Evolutionary conservation across 2,113 vertebrate genomes (phyloP).

Genomic region (Erythrolamprus reginae): DNA sequence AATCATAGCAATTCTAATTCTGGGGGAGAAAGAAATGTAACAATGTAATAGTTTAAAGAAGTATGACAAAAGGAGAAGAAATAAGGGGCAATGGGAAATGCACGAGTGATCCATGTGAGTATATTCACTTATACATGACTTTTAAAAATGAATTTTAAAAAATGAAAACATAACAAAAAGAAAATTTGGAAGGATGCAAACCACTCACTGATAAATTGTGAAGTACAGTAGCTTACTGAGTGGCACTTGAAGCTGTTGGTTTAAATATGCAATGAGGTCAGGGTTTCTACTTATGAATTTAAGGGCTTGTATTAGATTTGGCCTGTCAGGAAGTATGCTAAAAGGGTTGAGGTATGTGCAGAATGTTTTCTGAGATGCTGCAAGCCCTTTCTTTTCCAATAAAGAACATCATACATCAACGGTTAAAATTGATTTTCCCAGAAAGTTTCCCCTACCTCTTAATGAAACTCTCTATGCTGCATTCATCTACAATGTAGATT

Average conservation of each 20-base stretch:
- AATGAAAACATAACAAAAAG: neutral
- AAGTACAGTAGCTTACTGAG: neutral
- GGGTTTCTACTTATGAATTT: neutral
- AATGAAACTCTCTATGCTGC: constrained; percentile 27
- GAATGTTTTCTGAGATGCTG: constrained; percentile 39
- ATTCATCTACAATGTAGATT: constrained; percentile 41
- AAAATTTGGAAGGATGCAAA: neutral
- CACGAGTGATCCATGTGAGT: neutral
- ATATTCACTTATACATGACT: neutral
- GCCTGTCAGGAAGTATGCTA: constrained; percentile 27
- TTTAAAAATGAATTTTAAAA: neutral
- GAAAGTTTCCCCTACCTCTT: constrained; percentile 29
- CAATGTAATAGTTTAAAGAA: neutral
- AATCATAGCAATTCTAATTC: neutral
- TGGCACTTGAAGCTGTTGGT: neutral
- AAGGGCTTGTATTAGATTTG: neutral
- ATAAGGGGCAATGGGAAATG: neutral
- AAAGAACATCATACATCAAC: constrained; percentile 37
- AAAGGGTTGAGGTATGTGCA: constrained; percentile 32
- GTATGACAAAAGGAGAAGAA: neutral
- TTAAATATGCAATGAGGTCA: neutral
- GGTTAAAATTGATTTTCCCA: constrained; percentile 48
- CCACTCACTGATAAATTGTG: neutral
- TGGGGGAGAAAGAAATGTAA: neutral
- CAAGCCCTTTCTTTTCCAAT: constrained; percentile 23